phyloP scores from a whole-genome alignment of 1,140 invertebrate genomes.

The Holcopasites calliopsidis region DNA sequence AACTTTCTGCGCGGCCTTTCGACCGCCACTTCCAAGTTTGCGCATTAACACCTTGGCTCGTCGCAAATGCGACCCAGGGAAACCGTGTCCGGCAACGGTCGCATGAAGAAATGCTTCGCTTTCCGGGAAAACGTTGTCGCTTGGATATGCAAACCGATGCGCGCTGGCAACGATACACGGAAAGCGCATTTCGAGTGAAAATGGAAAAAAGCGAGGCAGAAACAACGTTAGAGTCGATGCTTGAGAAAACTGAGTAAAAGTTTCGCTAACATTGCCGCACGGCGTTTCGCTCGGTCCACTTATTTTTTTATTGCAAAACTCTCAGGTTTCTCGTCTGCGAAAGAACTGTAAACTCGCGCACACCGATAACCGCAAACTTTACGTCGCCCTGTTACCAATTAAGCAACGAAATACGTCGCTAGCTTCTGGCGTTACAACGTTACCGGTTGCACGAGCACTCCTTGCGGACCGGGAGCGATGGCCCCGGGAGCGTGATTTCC shows the following conservation, averaged over 20 bases:
- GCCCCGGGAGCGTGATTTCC: too few species aligned
- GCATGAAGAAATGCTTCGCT: background rate
- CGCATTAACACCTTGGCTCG: conserved; percentile 1
- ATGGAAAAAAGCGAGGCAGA: background rate
- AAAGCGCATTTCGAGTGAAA: background rate
- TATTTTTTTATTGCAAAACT: background rate
- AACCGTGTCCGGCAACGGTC: background rate
- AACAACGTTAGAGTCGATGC: background rate
- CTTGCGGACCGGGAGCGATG: too few species aligned
- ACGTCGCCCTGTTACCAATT: background rate
- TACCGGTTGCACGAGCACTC: too few species aligned
- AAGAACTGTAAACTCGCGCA: background rate
- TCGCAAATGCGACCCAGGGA: background rate
- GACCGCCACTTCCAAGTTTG: background rate
- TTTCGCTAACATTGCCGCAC: background rate
- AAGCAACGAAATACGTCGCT: background rate
- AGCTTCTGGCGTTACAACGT: background rate
- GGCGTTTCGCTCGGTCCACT: background rate
- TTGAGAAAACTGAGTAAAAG: conserved; percentile 4
- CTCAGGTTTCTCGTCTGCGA: background rate
- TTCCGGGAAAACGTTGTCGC: background rate
- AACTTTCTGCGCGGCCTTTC: conserved; percentile 10
- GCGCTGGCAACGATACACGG: background rate
- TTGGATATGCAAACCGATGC: background rate
- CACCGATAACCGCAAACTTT: conserved; percentile 3